A percentile compares a stretch with the other conserved stretches of the same genome.
phyloP scores from a whole-genome alignment of 2,797 vertebrate genomes.

The Neostethus bicornis region DNA sequence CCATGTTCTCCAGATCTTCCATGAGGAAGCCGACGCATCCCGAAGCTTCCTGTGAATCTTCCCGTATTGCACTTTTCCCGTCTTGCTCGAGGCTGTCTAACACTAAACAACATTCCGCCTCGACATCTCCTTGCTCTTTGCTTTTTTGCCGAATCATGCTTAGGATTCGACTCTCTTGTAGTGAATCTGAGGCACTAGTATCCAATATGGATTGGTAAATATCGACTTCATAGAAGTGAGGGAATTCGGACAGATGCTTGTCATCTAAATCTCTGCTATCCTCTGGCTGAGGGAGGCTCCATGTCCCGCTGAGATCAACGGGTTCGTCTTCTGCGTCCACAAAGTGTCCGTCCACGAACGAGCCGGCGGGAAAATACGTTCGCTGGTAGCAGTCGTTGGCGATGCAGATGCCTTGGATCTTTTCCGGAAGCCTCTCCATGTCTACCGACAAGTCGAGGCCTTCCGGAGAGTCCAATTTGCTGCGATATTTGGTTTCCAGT shows the following conservation, averaged over 20 bases:
- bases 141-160: constrained; percentile 99
- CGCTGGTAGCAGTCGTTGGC: constrained; percentile 88
- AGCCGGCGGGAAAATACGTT: constrained; percentile 95
- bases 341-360: constrained; percentile 98
- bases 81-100: constrained; percentile 96
- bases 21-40: constrained; percentile 90
- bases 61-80: constrained; percentile 99
- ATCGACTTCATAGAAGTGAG: constrained; percentile 99
- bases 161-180: constrained; percentile 99
- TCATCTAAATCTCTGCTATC: constrained; percentile 96
- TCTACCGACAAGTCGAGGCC: constrained; percentile 76
- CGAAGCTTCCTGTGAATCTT: constrained; percentile 87
- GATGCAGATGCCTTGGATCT: constrained; percentile 91
- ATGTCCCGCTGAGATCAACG: constrained; percentile 90
- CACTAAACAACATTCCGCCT: constrained; percentile 98
- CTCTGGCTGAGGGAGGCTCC: constrained; percentile 92
- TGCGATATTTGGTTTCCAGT: constrained; percentile 96
- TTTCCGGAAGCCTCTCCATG: constrained; percentile 86
- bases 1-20: constrained; percentile 93
- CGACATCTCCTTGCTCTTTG: constrained; percentile 91
- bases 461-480: constrained; percentile 81
- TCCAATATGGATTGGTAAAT: constrained; percentile 99
- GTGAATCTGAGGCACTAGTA: constrained; percentile 99
- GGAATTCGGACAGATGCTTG: constrained; percentile 98
- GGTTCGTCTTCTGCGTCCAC: constrained; percentile 92